Evolutionary conservation across 2,888 invertebrate genomes (phyloP), one percentile per base, ranked within the genome.

Genomic region (Stenurella melanura): DNA sequence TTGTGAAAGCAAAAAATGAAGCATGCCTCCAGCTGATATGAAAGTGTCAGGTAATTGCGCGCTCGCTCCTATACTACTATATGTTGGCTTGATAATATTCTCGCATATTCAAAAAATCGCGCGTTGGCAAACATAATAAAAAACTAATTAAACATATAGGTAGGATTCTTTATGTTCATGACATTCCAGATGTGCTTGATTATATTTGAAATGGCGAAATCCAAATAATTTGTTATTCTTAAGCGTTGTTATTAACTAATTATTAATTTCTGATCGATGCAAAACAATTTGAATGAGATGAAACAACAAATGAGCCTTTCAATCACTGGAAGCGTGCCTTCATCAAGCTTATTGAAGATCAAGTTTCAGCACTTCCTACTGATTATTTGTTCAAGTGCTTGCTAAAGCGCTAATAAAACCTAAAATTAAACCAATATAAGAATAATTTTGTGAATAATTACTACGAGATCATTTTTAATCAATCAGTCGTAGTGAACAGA

Each of bases 301-400:
- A 50, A n/a, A n/a, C 50, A 50, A 50, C n/a, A n/a, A 50, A 50
- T n/a, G 12, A 15, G 12, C 50, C 12, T 5, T 60, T 15, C n/a
- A 60, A 38, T 21, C 21, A 66, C 19, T 42, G 18, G 42, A 66
- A 66, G 21, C 19, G 21, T n/a, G 42, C 26, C 54, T 66, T 66
- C 66, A 66, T 54, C 54, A 50, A 34, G 17, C 67, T n/a, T 50
- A 50, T 50, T 50, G n/a, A 50, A n/a, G 50, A 75, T 73, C 66
- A 38, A 56, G 57, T 79, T 81, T 77, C 78, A 74, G 60, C 78
- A 80, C 79, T 78, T 78, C 75, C 74, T 75, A 56, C n/a, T 70
- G 77, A 78, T 80, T 79, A 81, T 81, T 81, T 81, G 76, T 78
- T 78, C 81, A 71, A 78, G 69, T 80, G 78, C 76, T 74, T 79